Base-by-base conservation (phyloP, 2,888 invertebrate genomes). In the Plebejus melissa region DNA sequence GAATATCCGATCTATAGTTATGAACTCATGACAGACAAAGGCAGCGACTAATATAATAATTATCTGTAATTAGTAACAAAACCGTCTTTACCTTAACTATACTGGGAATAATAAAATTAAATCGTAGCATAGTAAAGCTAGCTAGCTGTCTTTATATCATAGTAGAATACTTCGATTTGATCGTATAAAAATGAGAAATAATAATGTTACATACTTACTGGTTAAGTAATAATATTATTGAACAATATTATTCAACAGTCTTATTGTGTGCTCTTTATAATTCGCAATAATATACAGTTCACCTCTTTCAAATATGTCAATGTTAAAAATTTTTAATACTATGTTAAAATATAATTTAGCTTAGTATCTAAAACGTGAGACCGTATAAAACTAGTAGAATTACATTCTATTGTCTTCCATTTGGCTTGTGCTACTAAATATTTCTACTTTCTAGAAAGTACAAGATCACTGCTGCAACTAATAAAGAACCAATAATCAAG, bases 381-480 rank as follows among this genome's bases (percentile, higher is more conserved):
- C 60, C 60, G 60, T 60, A 60, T 60, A 60, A 60, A 60, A 60
- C 28, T 60, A 60, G 60, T 28, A 60, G 60, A 28, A 28, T 60
- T 6, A 22, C 9, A 28, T 58, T 58, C 22, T 60, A 60, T 60
- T 11, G 28, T 60, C 60, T 60, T 60, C 60, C 60, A 60, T 60
- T 28, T 28, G 60, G 28, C 28, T 60, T 60, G 60, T 60, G 22
- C 28, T 60, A 28, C 58, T 58, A 54, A 54, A 54, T 13, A 22
- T 54, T 58, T 28, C 28, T 16, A 54, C 16, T 54, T 58, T 28
- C 28, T 16, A 54, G 54, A 54, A 11, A 28, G 3, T 60, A 60
- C 60, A 28, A 60, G 11, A 60, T 28, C 11, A 60, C 6, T 60
- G n/a, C 57, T 57, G n/a, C 22, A 22, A 60, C 60, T 28, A 60